phyloP scores from a whole-genome alignment of 2,113 vertebrate genomes.

The Myotis lucifugus region DNA sequence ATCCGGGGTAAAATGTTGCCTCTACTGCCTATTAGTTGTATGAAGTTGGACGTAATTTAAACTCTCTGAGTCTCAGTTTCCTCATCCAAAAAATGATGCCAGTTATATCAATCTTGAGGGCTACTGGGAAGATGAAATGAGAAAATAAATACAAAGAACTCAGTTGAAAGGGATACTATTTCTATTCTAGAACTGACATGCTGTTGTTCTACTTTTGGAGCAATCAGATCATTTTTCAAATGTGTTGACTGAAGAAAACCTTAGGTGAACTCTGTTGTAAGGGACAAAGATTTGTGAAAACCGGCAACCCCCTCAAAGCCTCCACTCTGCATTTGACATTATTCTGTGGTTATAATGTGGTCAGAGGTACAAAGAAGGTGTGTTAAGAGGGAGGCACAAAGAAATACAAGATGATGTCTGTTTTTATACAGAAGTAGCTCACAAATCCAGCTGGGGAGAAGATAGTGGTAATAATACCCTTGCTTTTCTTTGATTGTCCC shows the following conservation, averaged over 20 bases:
- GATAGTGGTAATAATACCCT: background rate
- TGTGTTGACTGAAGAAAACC: slow-evolving; percentile 27
- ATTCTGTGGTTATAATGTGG: background rate
- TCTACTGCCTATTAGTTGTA: background rate
- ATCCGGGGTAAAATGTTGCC: background rate
- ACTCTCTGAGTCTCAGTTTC: background rate
- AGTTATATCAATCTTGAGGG: background rate
- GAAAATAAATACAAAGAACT: slow-evolving; percentile 32
- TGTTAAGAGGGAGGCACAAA: background rate
- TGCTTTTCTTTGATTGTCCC: background rate
- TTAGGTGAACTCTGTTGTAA: slow-evolving; percentile 15
- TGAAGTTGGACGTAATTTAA: slow-evolving; percentile 14
- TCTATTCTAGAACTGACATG: background rate
- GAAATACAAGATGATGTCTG: background rate
- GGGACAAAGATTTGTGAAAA: background rate
- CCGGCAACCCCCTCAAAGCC: background rate
- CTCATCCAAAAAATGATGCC: background rate
- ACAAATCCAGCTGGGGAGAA: background rate
- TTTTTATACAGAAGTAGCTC: background rate
- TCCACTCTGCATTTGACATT: background rate
- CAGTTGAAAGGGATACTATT: background rate
- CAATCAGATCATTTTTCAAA: slow-evolving; percentile 37
- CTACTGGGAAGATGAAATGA: background rate
- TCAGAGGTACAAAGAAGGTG: background rate
- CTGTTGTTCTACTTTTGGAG: background rate